A percentile compares a stretch with the other conserved stretches of the same genome.
phyloP scores from a whole-genome alignment of 2,888 invertebrate genomes.

The Nomada ruficornis region DNA sequence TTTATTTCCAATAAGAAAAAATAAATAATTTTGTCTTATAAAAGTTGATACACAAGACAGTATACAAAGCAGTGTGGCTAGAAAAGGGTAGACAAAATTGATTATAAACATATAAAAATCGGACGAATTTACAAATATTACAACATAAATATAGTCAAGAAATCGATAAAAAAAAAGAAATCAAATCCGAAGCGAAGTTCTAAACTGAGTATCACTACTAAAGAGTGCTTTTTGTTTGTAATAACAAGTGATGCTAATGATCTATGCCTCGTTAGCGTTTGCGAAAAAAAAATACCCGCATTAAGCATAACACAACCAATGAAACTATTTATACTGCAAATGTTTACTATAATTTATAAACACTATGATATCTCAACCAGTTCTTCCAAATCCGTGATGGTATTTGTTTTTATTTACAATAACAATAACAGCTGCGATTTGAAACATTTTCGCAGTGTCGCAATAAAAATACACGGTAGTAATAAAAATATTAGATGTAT shows the following conservation, averaged over 20 bases:
- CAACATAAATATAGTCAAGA: constrained; percentile 46
- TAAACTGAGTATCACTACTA: constrained; percentile 5
- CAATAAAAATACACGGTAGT: not conserved
- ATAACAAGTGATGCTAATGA: constrained; percentile 19
- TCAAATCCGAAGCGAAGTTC: not conserved
- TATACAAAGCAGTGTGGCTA: constrained; percentile 56
- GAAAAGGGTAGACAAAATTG: constrained; percentile 49
- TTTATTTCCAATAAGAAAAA: constrained; percentile 72
- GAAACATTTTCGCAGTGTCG: not conserved
- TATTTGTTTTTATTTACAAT: not conserved
- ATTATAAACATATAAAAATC: constrained; percentile 45
- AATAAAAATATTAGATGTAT: not conserved
- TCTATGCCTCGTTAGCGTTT: constrained; percentile 15
- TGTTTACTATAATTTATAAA: constrained; percentile 5
- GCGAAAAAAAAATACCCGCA: constrained; percentile 16
- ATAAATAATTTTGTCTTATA: constrained; percentile 60
- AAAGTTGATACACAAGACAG: constrained; percentile 59
- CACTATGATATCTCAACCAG: constrained; percentile 31
- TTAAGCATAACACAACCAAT: constrained; percentile 36
- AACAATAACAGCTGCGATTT: not conserved
- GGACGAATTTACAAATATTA: constrained; percentile 26
- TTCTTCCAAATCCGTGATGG: not conserved
- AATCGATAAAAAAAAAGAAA: constrained; percentile 23
- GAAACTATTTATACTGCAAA: constrained; percentile 12
- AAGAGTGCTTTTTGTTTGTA: not conserved